A percentile compares a stretch with the other conserved stretches of the same genome.
These are phyloP conservation scores for Argyresthia goedartella DNA, from an alignment of 2,888 invertebrate species.

Conservation along the genomic window DNA sequence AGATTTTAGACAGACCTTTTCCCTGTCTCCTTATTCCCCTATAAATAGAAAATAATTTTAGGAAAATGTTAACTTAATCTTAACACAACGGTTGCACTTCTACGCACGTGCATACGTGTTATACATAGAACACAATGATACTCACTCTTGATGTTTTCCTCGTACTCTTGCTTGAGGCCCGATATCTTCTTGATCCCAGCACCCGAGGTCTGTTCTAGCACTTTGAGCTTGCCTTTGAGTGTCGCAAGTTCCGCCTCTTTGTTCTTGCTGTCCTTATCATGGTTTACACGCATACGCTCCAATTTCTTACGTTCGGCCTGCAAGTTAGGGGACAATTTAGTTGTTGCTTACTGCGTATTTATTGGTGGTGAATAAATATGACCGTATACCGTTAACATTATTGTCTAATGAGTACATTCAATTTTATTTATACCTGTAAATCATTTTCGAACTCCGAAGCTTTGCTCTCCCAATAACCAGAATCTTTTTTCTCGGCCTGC, in stretches of 20 bases:
- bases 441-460: conserved; percentile 73
- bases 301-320: conserved; percentile 76
- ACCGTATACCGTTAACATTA: not conserved
- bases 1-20: not conserved
- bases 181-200: conserved; percentile 74
- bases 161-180: conserved; percentile 77
- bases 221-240: conserved; percentile 79
- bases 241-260: conserved; percentile 83
- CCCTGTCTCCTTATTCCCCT: not conserved
- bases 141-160: conserved; percentile 78
- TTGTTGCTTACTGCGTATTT: not conserved
- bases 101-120: too few species aligned
- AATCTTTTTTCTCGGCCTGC: conserved; percentile 73
- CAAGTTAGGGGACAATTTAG: not conserved
- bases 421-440: conserved; percentile 43
- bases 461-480: conserved; percentile 75
- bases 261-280: conserved; percentile 82
- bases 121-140: too few species aligned
- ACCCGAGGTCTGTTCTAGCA: conserved; percentile 73
- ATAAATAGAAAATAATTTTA: not conserved
- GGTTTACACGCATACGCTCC: conserved; percentile 75
- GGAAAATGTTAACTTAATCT: too few species aligned
- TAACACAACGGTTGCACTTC: too few species aligned
- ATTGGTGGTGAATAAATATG: not conserved
- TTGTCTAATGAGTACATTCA: not conserved